Evolutionary conservation across 2,797 vertebrate genomes (phyloP), one percentile per base, ranked within the genome.

Genomic region (Gadopsis bispinosus): DNA sequence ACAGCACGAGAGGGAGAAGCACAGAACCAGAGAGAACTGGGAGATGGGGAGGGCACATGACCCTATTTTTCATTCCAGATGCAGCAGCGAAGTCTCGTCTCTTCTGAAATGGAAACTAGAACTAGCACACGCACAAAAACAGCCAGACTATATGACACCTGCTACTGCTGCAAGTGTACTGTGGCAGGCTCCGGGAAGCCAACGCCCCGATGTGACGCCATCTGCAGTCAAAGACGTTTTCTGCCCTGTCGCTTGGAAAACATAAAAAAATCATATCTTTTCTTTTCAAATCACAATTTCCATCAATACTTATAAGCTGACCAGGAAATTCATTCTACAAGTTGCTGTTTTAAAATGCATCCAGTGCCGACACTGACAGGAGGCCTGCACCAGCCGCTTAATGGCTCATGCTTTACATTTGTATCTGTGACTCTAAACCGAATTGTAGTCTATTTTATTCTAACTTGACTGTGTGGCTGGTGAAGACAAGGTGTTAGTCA

Each of bases 341-440:
- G 26, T 19, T 12, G 19, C 56, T 75, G 33, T 68, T 45, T 45
- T 13, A 58, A 58, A 39, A 43, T 55, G 29, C 1, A 9, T 63
- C 33, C 17, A 7, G 10, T 4, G 16, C 3, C 26, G 29, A 56
- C 51, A 8, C 12, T 77, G 60, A 71, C 17, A 19, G 41, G 29
- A 12, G n/a, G n/a, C 54, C 29, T 3, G 10, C n/a, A 47, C 14
- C 14, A 53, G 35, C 33, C 20, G 11, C 51, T 56, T 13, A 39
- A 58, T 60, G 39, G 75, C 67, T 50, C 43, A 22, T 3, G 11
- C 51, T 64, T 64, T 35, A 58, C 43, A 41, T 39, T 43, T 45
- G 51, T 43, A 65, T 59, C 19, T 41, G 20, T 19, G 54, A 48
- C 13, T 41, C 33, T 37, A 33, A 56, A 70, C 31, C 43, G 12